phyloP scores from a whole-genome alignment of 2,888 invertebrate species.

The Bimastos eiseni region DNA sequence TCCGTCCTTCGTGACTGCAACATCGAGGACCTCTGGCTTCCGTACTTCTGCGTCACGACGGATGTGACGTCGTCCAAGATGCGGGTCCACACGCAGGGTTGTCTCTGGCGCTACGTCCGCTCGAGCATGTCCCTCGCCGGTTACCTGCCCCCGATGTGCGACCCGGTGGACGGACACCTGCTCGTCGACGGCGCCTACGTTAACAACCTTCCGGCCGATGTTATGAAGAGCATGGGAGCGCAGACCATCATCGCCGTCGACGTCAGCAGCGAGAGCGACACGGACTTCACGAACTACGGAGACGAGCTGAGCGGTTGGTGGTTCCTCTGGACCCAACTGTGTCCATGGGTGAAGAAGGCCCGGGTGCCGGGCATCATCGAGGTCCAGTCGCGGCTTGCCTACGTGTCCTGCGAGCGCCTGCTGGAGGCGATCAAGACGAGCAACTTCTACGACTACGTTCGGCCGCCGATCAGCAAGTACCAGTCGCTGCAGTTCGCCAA shows the following conservation, averaged over 20 bases:
- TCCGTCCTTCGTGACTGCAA: slow-evolving; percentile 29
- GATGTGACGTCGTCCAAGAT: slow-evolving; percentile 30
- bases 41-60: slow-evolving; percentile 36
- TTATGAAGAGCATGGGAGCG: slow-evolving; percentile 29
- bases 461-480: slow-evolving; percentile 34
- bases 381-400: slow-evolving; percentile 33
- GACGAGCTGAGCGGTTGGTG: slow-evolving; percentile 37
- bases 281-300: slow-evolving; percentile 32
- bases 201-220: slow-evolving; percentile 35
- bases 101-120: slow-evolving; percentile 36
- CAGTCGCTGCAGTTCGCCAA: slow-evolving; percentile 34
- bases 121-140: slow-evolving; percentile 36
- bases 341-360: slow-evolving; percentile 26
- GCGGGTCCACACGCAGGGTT: slow-evolving; percentile 33
- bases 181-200: slow-evolving; percentile 35
- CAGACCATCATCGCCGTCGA: slow-evolving; percentile 35
- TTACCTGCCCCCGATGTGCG: slow-evolving; percentile 36
- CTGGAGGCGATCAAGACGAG: slow-evolving; percentile 30
- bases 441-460: slow-evolving; percentile 26
- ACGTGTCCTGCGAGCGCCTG: slow-evolving; percentile 31
- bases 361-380: slow-evolving; percentile 33
- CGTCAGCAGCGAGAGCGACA: slow-evolving; percentile 31
- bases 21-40: slow-evolving; percentile 35
- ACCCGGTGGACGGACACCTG: slow-evolving; percentile 34
- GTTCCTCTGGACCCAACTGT: slow-evolving; percentile 28